These are phyloP conservation scores for Pristionchus arcanus DNA, from an alignment of 2,888 invertebrate species.

Conservation along the genomic window DNA sequence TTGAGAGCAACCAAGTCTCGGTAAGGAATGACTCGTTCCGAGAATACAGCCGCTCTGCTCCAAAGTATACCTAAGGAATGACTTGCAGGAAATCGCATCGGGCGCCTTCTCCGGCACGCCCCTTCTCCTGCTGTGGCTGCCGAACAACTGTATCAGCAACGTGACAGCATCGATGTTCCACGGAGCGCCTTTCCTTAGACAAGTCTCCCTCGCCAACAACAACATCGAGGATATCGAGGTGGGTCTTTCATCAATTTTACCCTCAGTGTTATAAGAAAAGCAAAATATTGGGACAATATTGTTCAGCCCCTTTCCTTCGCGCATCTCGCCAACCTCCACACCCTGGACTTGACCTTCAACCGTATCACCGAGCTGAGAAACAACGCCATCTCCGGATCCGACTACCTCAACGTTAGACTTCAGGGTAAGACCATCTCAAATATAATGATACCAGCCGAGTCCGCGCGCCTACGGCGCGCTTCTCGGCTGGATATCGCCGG, in stretches of 20 bases:
- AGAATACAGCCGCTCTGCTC: background rate
- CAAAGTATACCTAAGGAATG: background rate
- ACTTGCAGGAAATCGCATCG: conserved; percentile 68
- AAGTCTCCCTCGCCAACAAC: conserved; percentile 79
- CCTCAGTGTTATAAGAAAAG: too few species aligned
- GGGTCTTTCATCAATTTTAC: background rate
- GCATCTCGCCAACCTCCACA: conserved; percentile 91
- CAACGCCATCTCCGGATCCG: conserved; percentile 74
- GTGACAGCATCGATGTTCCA: conserved; percentile 76
- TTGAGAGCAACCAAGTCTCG: conserved; percentile 77
- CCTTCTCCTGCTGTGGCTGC: conserved; percentile 78
- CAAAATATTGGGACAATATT: background rate
- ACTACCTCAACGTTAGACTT: conserved; percentile 76
- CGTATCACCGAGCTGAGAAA: conserved; percentile 73
- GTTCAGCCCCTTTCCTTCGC: conserved; percentile 83
- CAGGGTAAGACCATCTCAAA: conserved; percentile 67
- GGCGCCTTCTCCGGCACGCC: conserved; percentile 79
- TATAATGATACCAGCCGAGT: too few species aligned
- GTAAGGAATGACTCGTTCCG: conserved; percentile 54
- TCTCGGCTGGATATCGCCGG: too few species aligned
- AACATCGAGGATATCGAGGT: conserved; percentile 77
- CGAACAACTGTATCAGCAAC: conserved; percentile 77
- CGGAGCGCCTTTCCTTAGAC: conserved; percentile 78
- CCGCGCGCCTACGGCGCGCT: too few species aligned
- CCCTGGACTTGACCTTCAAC: conserved; percentile 92